Evolutionary conservation across 2,797 vertebrate genomes (phyloP), one percentile per base, ranked within the genome.

Genomic region (Eospalax fontanierii): DNA sequence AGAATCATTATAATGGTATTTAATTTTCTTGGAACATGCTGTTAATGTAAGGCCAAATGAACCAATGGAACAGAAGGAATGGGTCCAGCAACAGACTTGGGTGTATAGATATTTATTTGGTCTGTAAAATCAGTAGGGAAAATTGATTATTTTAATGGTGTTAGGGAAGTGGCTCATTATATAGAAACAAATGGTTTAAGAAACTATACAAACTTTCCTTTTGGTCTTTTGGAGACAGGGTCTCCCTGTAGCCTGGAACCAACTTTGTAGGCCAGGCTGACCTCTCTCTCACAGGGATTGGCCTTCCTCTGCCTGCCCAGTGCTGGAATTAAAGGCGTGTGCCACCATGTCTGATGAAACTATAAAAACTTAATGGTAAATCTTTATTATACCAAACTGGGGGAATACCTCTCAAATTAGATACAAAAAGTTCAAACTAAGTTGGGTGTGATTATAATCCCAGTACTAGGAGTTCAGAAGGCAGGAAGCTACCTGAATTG

Each of bases 381-480:
- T 65, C 30, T 86, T 88, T 76, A 38, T 79, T n/a, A 30, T 50
- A 59, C 4, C 66, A 40, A 35, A 1, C 86, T 87, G 88, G 35
- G 18, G 28, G 78, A 87, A 46, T 4, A 65, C 35, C 66, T 93
- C 30, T 95, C 61, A 92, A 89, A 54, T 94, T 74, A 86, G 63
- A 84, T 33, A 66, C 1, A 73, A 80, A 95, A 93, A 18, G 1
- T 6, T 43, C 50, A 70, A 85, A 38, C 46, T 14, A 71, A 54
- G 22, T 46, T 35, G n/a, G 16, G 4, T 21, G 11, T 19, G 24
- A 8, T 16, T n/a, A 68, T 68, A 68, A 33, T 68, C 12, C 66
- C 33, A 68, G 50, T 54, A 68, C 30, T 68, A 33, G 33, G 12
- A n/a, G 14, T 33, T 66, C 61, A 12, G 14, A 33, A 54, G 46